These are phyloP conservation scores for Eutolmus rufibarbis DNA, from an alignment of 2,888 invertebrate genomes.

Conservation along the genomic window DNA sequence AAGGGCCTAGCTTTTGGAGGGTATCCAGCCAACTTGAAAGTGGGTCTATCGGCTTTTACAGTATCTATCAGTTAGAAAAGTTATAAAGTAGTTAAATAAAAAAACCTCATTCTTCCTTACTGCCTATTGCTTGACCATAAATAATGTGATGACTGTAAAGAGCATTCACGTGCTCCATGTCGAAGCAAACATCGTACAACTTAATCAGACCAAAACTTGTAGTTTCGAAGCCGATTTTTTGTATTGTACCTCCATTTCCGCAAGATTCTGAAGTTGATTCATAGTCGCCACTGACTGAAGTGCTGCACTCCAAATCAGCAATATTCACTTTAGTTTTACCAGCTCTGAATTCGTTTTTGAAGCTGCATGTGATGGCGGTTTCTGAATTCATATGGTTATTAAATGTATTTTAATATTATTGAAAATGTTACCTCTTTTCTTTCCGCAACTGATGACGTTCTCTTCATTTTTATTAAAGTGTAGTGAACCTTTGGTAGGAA, in stretches of 20 bases:
- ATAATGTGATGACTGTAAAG: constrained; percentile 57
- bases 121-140: constrained; percentile 56
- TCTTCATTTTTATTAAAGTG: background rate
- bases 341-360: background rate
- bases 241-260: background rate
- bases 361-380: background rate
- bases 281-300: background rate
- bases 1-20: constrained; percentile 49
- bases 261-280: background rate
- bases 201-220: constrained; percentile 42
- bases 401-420: background rate
- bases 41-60: background rate
- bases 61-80: background rate
- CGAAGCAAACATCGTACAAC: constrained; percentile 58
- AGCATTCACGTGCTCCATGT: constrained; percentile 53
- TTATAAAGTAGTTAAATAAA: background rate
- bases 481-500: background rate
- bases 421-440: background rate
- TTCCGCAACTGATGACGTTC: background rate
- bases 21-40: constrained; percentile 55
- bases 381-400: background rate
- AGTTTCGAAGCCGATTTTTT: constrained; percentile 32
- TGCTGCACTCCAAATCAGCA: background rate
- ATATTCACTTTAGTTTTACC: background rate
- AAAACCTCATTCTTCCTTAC: constrained; percentile 50